Evolutionary conservation across 1,140 invertebrate species (phyloP), one percentile per base, ranked within the genome.

Genomic region (Solenopsis invicta): DNA sequence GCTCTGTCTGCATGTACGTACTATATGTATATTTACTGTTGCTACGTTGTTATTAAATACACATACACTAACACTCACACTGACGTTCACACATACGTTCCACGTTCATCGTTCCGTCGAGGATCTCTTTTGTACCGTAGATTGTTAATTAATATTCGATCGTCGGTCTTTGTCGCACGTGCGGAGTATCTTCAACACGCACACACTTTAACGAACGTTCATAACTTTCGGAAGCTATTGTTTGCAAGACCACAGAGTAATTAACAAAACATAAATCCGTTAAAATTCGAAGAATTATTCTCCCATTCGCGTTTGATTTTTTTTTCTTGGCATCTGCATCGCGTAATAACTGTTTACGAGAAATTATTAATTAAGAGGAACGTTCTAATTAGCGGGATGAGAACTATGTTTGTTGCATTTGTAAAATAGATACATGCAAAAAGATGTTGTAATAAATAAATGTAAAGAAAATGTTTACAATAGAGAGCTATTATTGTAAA

Each of bases 11-110:
- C n/a, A 80, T 87, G 37, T 84, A 87, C 41, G 61, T 69, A 74
- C 54, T 89, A 82, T 77, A 76, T 71, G 64, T 81, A 64, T 84
- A 85, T 62, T 12, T 37, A 85, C 16, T 75, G 85, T 84, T 71
- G 87, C 82, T 88, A 88, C 76, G 62, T 88, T 87, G 88, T 89
- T 84, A 88, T 59, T 74, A 56, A 82, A 87, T 78, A 86, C 54
- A 29, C 29, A 29, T 29, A 86, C 56, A n/a, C n/a, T 29, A 24
- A 71, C 48, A 80, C 84, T 45, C 21, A 77, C 77, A 78, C 29
- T 29, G 29, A 29, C 34, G 62, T 67, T 45, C 50, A 54, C 72
- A 77, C 72, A 78, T 24, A 50, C 74, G 56, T 88, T 75, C 56
- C 77, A 72, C 52, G 50, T 82, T 86, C 52, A 66, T 76, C 61